Base-by-base conservation (phyloP, 2,113 vertebrate species). In the Scopus umbretta region DNA sequence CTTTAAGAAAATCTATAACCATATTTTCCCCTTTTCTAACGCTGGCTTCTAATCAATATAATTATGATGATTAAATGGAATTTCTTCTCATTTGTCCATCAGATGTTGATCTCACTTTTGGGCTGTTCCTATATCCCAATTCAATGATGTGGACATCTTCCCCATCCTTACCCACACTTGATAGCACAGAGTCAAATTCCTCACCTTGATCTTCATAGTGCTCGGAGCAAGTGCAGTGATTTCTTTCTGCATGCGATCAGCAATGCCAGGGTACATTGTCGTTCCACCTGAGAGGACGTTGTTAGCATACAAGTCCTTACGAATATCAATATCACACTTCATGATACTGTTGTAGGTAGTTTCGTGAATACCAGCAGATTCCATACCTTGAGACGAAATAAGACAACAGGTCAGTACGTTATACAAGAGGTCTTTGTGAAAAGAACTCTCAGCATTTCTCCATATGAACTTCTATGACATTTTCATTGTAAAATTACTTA, bases 121-220 rank as follows among this genome's bases (percentile, higher is more conserved):
- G 67, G 27, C 45, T 84, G 27, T 26, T 94, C 36, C 61, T 75
- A 26, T 42, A 45, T 4, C 6, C 18, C 49, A 68, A 1, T 74
- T 59, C 27, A 78, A 81, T 26, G 17, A 86, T 38, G 16, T 2
- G 3, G 49, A 38, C 36, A 17, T 65, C 63, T 72, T 43, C 47
- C 40, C 58, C 21, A 26, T 21, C 32, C 52, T 79, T 53, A 76
- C 36, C 7, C 27, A 22, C 11, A 26, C 29, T 74, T 80, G 74
- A 70, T 6, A 74, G 45, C 17, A 75, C 27, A 55, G 23, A 56
- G 34, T 22, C 45, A 49, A 62, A 45, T 14, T 85, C 63, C 75
- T 96, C 93, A 99, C 99, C 99, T 99, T 99, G 91, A 99, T 99
- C 97, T 99, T 99, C 99, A 99, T 99, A 95, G 99, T 99, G 98